phyloP scores from a whole-genome alignment of 1,140 invertebrate genomes.

The Hypothenemus hampei region DNA sequence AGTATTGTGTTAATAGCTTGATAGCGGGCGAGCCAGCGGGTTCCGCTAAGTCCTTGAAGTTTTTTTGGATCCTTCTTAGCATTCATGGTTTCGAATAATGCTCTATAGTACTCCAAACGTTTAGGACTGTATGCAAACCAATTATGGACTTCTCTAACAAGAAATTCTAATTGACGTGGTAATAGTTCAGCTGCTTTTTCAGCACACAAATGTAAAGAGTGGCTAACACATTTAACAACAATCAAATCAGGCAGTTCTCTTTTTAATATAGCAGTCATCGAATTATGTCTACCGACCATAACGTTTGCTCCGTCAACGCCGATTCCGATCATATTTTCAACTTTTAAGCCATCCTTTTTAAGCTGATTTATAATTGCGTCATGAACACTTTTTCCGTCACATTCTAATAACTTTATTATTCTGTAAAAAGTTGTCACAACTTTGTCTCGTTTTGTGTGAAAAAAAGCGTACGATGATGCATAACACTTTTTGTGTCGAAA shows the following conservation, averaged over 20 bases:
- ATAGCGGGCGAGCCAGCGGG: conserved; percentile 23
- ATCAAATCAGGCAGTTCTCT: conserved; percentile 23
- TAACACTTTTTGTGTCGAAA: not conserved
- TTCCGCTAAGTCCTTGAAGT: not conserved
- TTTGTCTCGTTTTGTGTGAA: not conserved
- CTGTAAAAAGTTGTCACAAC: not conserved
- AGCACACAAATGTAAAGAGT: conserved; percentile 36
- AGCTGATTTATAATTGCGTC: not conserved
- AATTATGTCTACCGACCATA: not conserved
- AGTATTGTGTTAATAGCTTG: conserved; percentile 35
- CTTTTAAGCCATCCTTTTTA: not conserved
- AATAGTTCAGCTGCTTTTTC: conserved; percentile 30
- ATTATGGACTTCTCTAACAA: conserved; percentile 38
- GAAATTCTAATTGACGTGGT: conserved; percentile 9
- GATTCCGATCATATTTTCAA: conserved; percentile 8
- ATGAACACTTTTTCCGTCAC: conserved; percentile 1
- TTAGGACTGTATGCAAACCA: conserved; percentile 42
- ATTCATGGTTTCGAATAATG: conserved; percentile 37
- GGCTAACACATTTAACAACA: conserved; percentile 32
- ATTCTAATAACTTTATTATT: conserved; percentile 1
- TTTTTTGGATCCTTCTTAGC: conserved; percentile 27
- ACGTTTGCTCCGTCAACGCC: conserved; percentile 4
- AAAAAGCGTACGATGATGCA: not conserved
- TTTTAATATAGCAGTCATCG: conserved; percentile 3
- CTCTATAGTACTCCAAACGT: conserved; percentile 31